Evolutionary conservation across 2,797 vertebrate species (phyloP), one percentile per base, ranked within the genome.

Genomic region (Centroberyx gerrardi): DNA sequence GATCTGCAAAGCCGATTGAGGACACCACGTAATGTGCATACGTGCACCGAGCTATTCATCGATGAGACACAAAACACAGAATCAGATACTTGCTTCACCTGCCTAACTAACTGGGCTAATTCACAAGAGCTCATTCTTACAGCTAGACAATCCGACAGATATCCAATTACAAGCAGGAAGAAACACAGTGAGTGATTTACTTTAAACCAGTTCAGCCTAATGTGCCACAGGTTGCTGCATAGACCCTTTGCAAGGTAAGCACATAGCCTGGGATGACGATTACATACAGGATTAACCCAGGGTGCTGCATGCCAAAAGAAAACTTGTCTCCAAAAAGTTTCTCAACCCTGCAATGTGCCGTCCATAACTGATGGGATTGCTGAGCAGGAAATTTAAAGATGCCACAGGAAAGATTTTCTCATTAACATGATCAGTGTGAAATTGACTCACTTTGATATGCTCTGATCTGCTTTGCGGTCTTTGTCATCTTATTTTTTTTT

Each of bases 31-130:
- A 29, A 6, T 10, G 42, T 29, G 36, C 5, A 62, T 65, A 55
- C 5, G 49, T 38, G 52, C 46, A 63, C 62, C 15, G 22, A 62
- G 61, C 66, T 62, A 44, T 71, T 79, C 18, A 82, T 76, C 78
- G 29, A 44, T 18, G 42, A 66, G 22, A 48, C 54, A 53, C 5
- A 66, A 40, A 46, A 65, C 15, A 40, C 10, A 8, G 27, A 14
- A 17, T 44, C 36, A 38, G 46, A 59, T 46, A 28, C 9, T 40
- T 2, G 0, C 49, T 55, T 81, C 62, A 70, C 68, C 4, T 36
- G 51, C 52, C 44, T 70, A 82, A 73, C 62, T 60, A 15, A 68
- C 14, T 18, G 36, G 38, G 18, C 22, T 54, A 12, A 80, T 82
- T 69, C 31, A 74, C 40, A 68, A 62, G 2, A 63, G 48, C 18